Evolutionary conservation across 2,797 vertebrate species (phyloP).

Genomic region (Coregonus suidteri): DNA sequence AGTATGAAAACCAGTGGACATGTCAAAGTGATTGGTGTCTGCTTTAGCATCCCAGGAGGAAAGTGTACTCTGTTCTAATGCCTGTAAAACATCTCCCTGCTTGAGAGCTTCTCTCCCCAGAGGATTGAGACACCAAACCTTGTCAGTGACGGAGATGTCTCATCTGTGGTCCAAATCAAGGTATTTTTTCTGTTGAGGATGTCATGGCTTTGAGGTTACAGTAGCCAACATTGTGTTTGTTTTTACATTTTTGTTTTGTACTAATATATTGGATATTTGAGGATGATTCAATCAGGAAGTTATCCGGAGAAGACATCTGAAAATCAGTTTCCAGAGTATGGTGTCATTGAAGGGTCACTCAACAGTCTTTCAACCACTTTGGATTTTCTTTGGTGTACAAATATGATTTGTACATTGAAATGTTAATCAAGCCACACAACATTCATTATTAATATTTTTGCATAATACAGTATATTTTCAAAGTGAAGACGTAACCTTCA

Average conservation of each 20-base stretch:
- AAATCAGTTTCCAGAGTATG: background rate
- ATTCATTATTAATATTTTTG: background rate
- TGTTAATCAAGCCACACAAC: background rate
- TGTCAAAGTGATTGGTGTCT: constrained; percentile 74
- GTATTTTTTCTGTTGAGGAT: constrained; percentile 17
- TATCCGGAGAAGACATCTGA: background rate
- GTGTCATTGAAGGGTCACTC: background rate
- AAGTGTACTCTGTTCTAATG: constrained; percentile 60
- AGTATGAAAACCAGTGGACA: constrained; percentile 45
- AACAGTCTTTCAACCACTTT: background rate
- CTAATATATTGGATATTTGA: background rate
- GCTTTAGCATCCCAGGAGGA: constrained; percentile 62
- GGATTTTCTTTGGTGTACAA: background rate
- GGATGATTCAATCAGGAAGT: background rate
- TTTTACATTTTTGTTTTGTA: background rate
- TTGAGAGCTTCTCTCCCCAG: constrained; percentile 58
- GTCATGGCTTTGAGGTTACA: background rate
- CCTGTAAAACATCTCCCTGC: constrained; percentile 74
- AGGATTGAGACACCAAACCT: constrained; percentile 65
- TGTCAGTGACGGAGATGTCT: constrained; percentile 45
- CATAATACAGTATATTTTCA: background rate
- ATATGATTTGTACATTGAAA: background rate
- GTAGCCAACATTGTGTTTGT: background rate
- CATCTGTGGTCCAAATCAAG: constrained; percentile 31
- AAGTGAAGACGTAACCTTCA: background rate